Percentiles rank a stretch among this genome's conserved stretches.
These are phyloP conservation scores for Podarcis siculus DNA, from an alignment of 2,797 vertebrate species.

Conservation along the genomic window DNA sequence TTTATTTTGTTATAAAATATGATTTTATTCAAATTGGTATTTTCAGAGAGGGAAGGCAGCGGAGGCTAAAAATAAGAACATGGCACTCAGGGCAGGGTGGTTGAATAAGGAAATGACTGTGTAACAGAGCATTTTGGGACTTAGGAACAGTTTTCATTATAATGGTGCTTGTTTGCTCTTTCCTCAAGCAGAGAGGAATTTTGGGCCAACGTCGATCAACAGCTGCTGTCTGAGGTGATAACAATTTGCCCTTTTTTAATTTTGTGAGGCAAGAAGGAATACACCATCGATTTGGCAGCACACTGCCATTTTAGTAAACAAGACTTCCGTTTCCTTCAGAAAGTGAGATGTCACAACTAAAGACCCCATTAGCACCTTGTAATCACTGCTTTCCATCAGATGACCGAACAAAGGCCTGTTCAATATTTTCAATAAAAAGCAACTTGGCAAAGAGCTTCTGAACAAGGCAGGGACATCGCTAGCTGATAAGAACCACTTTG, in stretches of 20 bases:
- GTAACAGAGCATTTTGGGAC: background rate
- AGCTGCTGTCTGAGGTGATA: too few relatives aligned
- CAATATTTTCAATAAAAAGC: slow-evolving; percentile 40
- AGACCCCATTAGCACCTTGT: slow-evolving; percentile 33
- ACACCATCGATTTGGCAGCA: slow-evolving; percentile 50
- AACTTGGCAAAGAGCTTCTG: slow-evolving; percentile 24
- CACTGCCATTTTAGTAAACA: slow-evolving; percentile 20
- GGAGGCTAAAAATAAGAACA: background rate
- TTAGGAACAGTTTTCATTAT: background rate
- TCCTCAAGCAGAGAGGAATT: background rate
- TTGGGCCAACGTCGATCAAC: background rate
- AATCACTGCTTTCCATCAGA: slow-evolving; percentile 41
- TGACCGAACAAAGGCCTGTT: background rate
- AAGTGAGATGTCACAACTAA: slow-evolving; percentile 57
- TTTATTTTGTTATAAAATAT: background rate
- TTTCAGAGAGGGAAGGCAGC: background rate
- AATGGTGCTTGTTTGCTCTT: background rate
- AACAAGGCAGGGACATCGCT: background rate
- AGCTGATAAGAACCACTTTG: slow-evolving; percentile 33
- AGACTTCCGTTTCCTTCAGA: slow-evolving; percentile 45
- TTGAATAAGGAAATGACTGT: too few relatives aligned
- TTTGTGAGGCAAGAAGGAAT: background rate
- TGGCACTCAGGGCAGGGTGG: too few relatives aligned
- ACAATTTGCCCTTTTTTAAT: background rate
- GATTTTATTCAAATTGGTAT: background rate